Evolutionary conservation across 64 coral and sea anemone genomes (phyloP), one percentile per base, ranked within the genome.

Genomic region (Montipora capricornis): DNA sequence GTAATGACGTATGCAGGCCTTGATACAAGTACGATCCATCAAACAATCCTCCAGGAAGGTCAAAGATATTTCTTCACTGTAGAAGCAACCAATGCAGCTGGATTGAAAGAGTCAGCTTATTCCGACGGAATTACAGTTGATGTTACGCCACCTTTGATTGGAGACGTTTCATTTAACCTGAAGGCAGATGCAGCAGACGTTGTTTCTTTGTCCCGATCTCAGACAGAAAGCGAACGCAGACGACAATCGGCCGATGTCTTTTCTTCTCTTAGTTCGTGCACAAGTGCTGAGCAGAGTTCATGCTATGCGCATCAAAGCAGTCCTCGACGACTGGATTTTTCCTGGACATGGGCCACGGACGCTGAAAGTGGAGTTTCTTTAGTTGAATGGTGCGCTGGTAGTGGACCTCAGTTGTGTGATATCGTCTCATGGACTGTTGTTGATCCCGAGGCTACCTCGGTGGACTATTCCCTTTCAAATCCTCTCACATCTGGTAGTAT

Each of bases 61-160:
- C 64, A 78, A 12, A 81, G 89, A 5, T 96, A 99, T 68, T 94
- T 87, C 68, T 74, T 96, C 37, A 94, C 92, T 58, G 89, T 99
- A 19, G 84, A 90, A 66, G 98, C 95, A n/a, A 92, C 75, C 14
- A 99, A 99, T 73, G 88, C 79, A 19, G 91, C 91, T 37, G 95
- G 92, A 22, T 81, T 94, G 49, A 94, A 87, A 46, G 74, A 83
- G 26, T 46, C 75, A 13, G 76, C 92, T 49, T 94, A 74, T 29
- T 99, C 98, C 17, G 98, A 99, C 82, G 98, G 98, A 9, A 74
- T 99, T 37, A 95, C 89, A 69, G 59, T 99, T 9, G 98, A 99
- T 47, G 62, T 66, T 49, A 99, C 69, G 79, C 84, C 89, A 48
- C 95, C 98, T 13, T 5, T 59, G 1, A 67, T 94, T 5, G 92